A percentile compares a stretch with the other conserved stretches of the same genome.
These are phyloP conservation scores for Dasyprocta punctata DNA, from an alignment of 2,113 vertebrate genomes.

Conservation along the genomic window DNA sequence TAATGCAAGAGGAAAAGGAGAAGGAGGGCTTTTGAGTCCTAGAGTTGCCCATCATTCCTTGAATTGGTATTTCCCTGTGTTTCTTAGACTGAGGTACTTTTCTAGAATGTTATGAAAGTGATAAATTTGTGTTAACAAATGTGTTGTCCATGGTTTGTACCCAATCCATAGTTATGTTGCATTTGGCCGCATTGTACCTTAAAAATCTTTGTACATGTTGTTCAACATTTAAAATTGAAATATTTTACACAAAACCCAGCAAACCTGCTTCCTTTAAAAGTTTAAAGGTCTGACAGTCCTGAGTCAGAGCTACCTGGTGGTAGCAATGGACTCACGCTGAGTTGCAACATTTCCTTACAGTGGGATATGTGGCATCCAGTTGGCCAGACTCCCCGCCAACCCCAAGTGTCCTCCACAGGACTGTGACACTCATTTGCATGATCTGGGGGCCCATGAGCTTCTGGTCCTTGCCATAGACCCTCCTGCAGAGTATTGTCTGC, in stretches of 20 bases:
- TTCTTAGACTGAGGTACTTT: not conserved
- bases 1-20: not conserved
- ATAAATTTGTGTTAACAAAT: not conserved
- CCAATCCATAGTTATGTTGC: not conserved
- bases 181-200: too few species aligned
- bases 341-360: not conserved
- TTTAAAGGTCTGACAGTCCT: not conserved
- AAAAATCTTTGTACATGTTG: not conserved
- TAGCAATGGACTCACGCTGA: not conserved
- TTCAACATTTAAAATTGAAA: not conserved
- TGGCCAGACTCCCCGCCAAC: not conserved
- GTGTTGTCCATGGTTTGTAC: not conserved
- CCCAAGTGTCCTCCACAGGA: not conserved
- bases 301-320: accelerated
- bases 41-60: not conserved
- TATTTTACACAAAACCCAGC: not conserved
- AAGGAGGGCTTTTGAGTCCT: not conserved
- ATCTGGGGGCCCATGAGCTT: not conserved
- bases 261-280: not conserved
- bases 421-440: not conserved
- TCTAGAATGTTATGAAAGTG: not conserved
- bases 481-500: not conserved
- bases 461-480: not conserved
- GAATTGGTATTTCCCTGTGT: not conserved
- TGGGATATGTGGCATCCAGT: accelerated